Conservation (phyloP, 2,888 invertebrate genomes). For the Auanema sp. region DNA sequence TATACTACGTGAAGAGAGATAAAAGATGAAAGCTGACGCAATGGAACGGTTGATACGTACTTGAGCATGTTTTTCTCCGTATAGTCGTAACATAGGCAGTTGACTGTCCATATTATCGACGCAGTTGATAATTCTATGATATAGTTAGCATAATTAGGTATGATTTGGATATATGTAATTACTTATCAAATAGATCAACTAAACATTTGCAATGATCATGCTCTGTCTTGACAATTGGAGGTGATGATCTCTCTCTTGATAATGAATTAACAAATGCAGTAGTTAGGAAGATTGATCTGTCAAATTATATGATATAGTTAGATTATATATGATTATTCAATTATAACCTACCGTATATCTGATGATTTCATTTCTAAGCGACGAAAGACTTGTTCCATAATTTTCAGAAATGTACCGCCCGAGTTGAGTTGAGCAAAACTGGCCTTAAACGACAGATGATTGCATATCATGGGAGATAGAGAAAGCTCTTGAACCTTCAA, state of each 20-base stretch:
- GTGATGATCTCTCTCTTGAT: slow-evolving; percentile 36
- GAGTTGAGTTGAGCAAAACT: slow-evolving; percentile 39
- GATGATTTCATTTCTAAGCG: slow-evolving; percentile 41
- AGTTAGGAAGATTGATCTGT: slow-evolving; percentile 46
- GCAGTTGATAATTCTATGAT: slow-evolving; percentile 29
- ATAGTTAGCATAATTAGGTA: background rate
- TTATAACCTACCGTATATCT: slow-evolving; percentile 36
- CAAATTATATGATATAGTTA: slow-evolving; percentile 4
- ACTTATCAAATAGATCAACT: slow-evolving; percentile 30
- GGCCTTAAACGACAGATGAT: slow-evolving; percentile 25
- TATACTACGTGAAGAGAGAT: too few species aligned
- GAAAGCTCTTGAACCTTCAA: background rate
- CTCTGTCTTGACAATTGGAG: slow-evolving; percentile 45
- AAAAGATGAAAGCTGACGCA: too few species aligned
- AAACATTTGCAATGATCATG: slow-evolving; percentile 49
- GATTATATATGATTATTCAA: background rate
- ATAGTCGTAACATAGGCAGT: slow-evolving; percentile 33
- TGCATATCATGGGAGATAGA: background rate
- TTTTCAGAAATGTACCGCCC: slow-evolving; percentile 38
- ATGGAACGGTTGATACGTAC: slow-evolving; percentile 13
- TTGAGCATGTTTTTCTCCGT: slow-evolving; percentile 51
- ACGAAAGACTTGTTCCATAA: slow-evolving; percentile 48
- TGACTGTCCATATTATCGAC: slow-evolving; percentile 39
- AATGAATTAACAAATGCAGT: slow-evolving; percentile 49
- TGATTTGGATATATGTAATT: slow-evolving; percentile 1